Conservation (phyloP, 1,140 invertebrate species). For the Procambarus virginalis region DNA sequence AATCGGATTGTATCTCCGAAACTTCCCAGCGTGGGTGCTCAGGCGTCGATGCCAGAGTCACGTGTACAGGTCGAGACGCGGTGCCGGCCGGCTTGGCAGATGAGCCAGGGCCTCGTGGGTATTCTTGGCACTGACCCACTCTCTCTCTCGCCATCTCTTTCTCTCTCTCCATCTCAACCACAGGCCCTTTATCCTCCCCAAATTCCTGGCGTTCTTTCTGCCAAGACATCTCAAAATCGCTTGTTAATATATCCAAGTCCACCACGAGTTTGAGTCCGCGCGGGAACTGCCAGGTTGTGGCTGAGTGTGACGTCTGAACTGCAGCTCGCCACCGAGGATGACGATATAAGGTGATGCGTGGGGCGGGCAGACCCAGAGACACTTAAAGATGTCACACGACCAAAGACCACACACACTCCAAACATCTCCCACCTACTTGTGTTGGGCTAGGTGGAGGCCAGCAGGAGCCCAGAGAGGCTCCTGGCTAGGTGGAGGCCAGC, state of each 20-base stretch:
- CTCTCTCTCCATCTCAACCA: slow-evolving; percentile 16
- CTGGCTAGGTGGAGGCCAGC: too few relatives aligned
- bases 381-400: too few relatives aligned
- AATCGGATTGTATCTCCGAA: background rate
- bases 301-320: background rate
- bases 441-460: too few relatives aligned
- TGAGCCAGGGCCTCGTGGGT: slow-evolving; percentile 19
- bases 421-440: background rate
- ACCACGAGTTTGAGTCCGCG: background rate
- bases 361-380: background rate
- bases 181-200: background rate
- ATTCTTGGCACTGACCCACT: slow-evolving; percentile 58
- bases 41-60: background rate
- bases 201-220: background rate
- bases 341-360: slow-evolving; percentile 30
- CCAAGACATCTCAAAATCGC: background rate
- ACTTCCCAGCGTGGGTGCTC: background rate
- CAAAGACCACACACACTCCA: too few relatives aligned
- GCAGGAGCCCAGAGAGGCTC: too few relatives aligned
- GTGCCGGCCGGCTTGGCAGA: slow-evolving; percentile 51
- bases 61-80: background rate
- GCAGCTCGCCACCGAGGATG: background rate
- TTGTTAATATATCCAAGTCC: background rate
- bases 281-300: background rate
- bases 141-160: background rate